A percentile compares a stretch with the other conserved stretches of the same genome.
phyloP scores from a whole-genome alignment of 1,140 invertebrate genomes.

The Drosophila ananassae region DNA sequence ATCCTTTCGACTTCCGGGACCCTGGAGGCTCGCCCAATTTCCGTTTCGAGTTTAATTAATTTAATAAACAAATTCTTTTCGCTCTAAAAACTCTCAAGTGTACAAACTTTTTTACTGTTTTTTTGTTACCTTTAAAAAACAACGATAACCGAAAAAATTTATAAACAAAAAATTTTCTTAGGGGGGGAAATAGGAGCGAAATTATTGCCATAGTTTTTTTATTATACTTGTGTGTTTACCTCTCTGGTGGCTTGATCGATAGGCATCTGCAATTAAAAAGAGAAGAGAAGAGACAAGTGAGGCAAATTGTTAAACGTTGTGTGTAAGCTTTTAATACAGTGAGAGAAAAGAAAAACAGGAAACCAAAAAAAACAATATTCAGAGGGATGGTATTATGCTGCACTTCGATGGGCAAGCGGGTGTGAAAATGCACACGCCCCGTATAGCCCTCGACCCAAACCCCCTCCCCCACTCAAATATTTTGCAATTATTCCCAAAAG shows the following conservation, averaged over 20 bases:
- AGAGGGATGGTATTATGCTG: neutral
- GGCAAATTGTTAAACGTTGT: constrained; percentile 72
- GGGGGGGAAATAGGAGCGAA: constrained; percentile 35
- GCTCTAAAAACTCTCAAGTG: constrained; percentile 84
- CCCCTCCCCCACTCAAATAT: constrained; percentile 30
- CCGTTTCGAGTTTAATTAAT: constrained; percentile 66
- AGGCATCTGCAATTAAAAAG: constrained; percentile 88
- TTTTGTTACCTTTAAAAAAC: constrained; percentile 17
- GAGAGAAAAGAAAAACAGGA: constrained; percentile 17
- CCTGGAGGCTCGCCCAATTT: constrained; percentile 52
- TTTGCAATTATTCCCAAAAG: constrained; percentile 63
- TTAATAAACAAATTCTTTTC: constrained; percentile 76
- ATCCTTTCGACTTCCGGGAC: constrained; percentile 41
- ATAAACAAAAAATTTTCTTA: constrained; percentile 5
- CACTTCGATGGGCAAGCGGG: constrained; percentile 65
- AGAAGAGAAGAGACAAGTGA: constrained; percentile 84
- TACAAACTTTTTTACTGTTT: constrained; percentile 17
- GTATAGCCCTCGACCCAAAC: constrained; percentile 6
- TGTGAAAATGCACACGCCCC: constrained; percentile 77
- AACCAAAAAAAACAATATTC: constrained; percentile 12
- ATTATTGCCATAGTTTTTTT: constrained; percentile 78
- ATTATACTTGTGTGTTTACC: constrained; percentile 85
- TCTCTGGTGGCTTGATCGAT: constrained; percentile 89
- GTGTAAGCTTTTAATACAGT: constrained; percentile 58
- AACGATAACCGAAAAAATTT: constrained; percentile 11